Base-by-base conservation (phyloP, 2,797 vertebrate genomes). In the Spinibarbus caldwelli region DNA sequence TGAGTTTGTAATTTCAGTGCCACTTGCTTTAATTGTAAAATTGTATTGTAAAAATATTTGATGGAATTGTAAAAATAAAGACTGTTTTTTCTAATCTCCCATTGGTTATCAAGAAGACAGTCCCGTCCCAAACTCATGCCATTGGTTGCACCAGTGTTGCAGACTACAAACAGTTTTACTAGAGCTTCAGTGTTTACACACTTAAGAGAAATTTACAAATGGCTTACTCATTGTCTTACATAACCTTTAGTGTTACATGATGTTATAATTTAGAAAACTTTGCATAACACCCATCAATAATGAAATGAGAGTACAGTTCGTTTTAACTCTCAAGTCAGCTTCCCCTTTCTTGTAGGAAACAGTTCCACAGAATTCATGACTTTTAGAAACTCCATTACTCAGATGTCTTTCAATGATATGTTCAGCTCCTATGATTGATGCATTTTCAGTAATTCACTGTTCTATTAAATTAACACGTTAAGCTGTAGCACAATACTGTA, bases 291-390 rank as follows among this genome's bases (percentile, higher is more conserved):
- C 21, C 26, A 41, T 34, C 6, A 67, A 5, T 29, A 45, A 9
- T 68, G 36, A 49, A 78, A 70, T 36, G 21, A 57, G 17, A 43
- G 19, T 47, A 10, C 34, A 8, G 8, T 71, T 66, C 54, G 2
- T 19, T 66, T 64, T 8, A 54, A 31, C 38, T 29, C 11, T 31
- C 26, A n/a, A 26, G 72, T 85, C 62, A 64, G 43, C 54, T 85
- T 85, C 77, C 83, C 6, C 66, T 71, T 79, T 84, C n/a, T 71
- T 78, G 12, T 36, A 43, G 5, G 41, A 29, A 76, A 52, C 57
- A n/a, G 23, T 84, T 77, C n/a, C 45, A 54, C 57, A 49, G 17
- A 76, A 83, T 52, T 66, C 15, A 43, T 68, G 19, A 43, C 31
- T 83, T 49, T 36, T 14, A 43, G 80, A 43, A 72, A 73, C 26